A percentile compares a stretch with the other conserved stretches of the same genome.
phyloP scores from a whole-genome alignment of 2,797 vertebrate species.

The Periparus ater region DNA sequence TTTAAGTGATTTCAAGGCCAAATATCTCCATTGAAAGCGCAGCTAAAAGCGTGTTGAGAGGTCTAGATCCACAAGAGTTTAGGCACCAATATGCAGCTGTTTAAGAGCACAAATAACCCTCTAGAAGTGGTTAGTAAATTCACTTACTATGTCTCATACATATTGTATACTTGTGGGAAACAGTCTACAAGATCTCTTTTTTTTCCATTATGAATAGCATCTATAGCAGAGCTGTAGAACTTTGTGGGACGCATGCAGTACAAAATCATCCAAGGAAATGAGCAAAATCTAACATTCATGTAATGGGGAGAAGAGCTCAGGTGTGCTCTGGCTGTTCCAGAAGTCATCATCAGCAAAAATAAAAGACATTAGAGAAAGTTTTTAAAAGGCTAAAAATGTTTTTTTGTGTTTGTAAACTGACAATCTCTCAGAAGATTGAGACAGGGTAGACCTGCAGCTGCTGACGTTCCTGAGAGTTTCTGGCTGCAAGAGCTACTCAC shows the following conservation, averaged over 20 bases:
- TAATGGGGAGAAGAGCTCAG: background rate
- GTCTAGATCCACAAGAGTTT: background rate
- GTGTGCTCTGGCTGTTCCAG: background rate
- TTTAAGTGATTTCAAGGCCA: background rate
- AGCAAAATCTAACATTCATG: background rate
- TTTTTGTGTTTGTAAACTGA: background rate
- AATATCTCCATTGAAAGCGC: background rate
- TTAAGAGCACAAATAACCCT: background rate
- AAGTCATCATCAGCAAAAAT: background rate
- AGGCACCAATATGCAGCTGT: background rate
- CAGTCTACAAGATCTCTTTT: background rate
- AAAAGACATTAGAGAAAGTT: background rate
- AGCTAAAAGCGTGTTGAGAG: background rate
- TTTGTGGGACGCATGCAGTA: rapidly evolving
- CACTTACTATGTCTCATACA: background rate
- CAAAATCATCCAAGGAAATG: background rate
- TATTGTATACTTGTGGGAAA: background rate
- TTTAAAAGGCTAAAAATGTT: background rate
- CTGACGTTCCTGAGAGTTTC: background rate
- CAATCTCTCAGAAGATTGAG: background rate
- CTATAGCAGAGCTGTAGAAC: background rate
- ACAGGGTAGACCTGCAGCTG: background rate
- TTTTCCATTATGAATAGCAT: background rate
- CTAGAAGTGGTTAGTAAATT: background rate
- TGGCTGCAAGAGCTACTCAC: background rate